These are phyloP conservation scores for Benthosema pterotum DNA, from an alignment of 2,797 vertebrate species.

Conservation along the genomic window DNA sequence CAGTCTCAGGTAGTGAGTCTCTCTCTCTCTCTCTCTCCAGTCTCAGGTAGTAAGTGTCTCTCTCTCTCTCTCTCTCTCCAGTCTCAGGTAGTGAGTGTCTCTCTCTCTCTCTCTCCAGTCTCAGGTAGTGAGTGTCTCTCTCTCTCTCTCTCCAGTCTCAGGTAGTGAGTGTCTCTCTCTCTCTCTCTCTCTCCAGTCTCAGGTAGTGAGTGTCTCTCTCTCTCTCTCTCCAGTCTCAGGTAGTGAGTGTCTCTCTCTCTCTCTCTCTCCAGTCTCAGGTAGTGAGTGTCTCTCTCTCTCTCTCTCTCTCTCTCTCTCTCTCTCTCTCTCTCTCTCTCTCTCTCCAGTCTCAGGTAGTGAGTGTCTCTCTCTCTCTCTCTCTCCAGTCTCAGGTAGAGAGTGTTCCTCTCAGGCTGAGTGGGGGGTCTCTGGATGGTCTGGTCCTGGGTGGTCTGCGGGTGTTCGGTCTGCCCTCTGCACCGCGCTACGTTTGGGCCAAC, in stretches of 20 bases:
- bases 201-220: too few species aligned
- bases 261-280: too few species aligned
- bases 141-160: constrained; percentile 68
- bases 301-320: not conserved
- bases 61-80: too few species aligned
- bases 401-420: constrained; percentile 73
- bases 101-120: constrained; percentile 8
- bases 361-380: not conserved
- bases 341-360: too few species aligned
- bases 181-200: too few species aligned
- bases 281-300: too few species aligned
- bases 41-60: too few species aligned
- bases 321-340: not conserved
- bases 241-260: too few species aligned
- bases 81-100: too few species aligned
- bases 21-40: too few species aligned
- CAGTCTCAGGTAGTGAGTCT: constrained; percentile 6
- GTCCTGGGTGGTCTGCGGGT: constrained; percentile 79
- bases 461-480: constrained; percentile 83
- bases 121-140: not conserved
- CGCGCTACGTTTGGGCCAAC: constrained; percentile 85
- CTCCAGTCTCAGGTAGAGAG: constrained; percentile 81
- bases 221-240: too few species aligned
- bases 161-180: constrained; percentile 81
- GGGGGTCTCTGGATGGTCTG: constrained; percentile 77